Evolutionary conservation across 2,888 invertebrate species (phyloP), one percentile per base, ranked within the genome.

Genomic region (Salpingus planirostris): DNA sequence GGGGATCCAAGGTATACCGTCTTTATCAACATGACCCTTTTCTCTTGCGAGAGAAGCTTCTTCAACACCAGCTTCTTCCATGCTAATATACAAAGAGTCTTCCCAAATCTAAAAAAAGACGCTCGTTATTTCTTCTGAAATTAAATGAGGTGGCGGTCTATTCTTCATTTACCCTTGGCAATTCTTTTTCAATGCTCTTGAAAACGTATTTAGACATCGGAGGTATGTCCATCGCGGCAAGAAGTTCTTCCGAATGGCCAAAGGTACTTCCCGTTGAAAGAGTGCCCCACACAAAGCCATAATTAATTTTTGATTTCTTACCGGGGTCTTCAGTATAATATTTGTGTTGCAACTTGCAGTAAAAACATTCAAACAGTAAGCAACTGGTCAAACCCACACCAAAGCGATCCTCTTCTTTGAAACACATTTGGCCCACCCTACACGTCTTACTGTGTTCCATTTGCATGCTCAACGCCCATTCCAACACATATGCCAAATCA

Each of bases 21-120:
- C 38, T 25, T 34, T 14, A 24, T 27, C 27, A 13, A 40, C 12
- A 13, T 44, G 25, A n/a, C 29, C 26, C 10, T 11, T 15, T 26
- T 30, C 24, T n/a, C 35, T 12, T 8, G 44, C 40, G 8, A 28
- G 7, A 13, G 13, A 28, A 15, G 12, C 13, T 33, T 42, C 42
- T 29, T 36, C 31, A 22, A 24, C 14, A 3, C 37, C 42, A 15
- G 42, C 42, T 10, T 24, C 15, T 29, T 37, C 14, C 27, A 42
- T 37, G 8, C 8, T 18, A 7, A 7, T 8, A 8, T 8, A 7
- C 18, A 18, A 18, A 18, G 18, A 18, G 8, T 18, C 18, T 18
- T 8, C 6, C 18, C 18, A 18, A 8, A 18, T 18, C 18, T 18
- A 8, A 7, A 18, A 18, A 18, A 18, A 7, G 18, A n/a, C n/a